Base-by-base conservation (phyloP, 2,888 invertebrate genomes). In the Tetragonisca angustula region DNA sequence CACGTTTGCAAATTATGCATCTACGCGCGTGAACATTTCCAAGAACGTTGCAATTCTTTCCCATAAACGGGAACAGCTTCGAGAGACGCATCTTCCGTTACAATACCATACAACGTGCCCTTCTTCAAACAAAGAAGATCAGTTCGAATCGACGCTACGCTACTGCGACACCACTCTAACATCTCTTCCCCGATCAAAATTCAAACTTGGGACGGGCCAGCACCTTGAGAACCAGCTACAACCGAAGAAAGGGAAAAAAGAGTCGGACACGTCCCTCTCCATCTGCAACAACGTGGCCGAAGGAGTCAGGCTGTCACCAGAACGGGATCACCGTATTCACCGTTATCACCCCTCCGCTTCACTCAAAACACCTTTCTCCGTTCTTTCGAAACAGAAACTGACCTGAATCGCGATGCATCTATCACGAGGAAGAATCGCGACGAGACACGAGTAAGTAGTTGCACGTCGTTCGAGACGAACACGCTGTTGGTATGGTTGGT, bases 361-460 rank as follows among this genome's bases (percentile, higher is more conserved):
- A 43, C 43, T 72, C 71, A 77, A 77, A 70, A 77, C 77, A 82
- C 77, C 83, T 82, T 82, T 82, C 83, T 75, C 77, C 83, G 67
- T 75, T 79, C 83, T 88, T 88, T 81, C 79, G 83, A 83, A 83
- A 83, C 79, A 49, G 84, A 81, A 81, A 83, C 81, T 83, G 86
- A 83, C 70, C 81, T 79, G 86, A 81, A 88, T 87, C 81, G 80
- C 75, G 85, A 72, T 64, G 70, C 85, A 85, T 87, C 85, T 89
- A 89, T 86, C 89, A 84, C 83, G 80, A 75, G 77, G 81, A 81
- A 76, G 79, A 77, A 89, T 89, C 85, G 88, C 86, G 80, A 88
- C 77, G 86, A 77, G 85, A 87, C 84, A 83, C 79, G 21, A 79
- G 43, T 43, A 43, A 43, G 43, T 70, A 81, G 80, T 80, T 81